Conservation (phyloP, 2,113 vertebrate species). For the Otus sunia region DNA sequence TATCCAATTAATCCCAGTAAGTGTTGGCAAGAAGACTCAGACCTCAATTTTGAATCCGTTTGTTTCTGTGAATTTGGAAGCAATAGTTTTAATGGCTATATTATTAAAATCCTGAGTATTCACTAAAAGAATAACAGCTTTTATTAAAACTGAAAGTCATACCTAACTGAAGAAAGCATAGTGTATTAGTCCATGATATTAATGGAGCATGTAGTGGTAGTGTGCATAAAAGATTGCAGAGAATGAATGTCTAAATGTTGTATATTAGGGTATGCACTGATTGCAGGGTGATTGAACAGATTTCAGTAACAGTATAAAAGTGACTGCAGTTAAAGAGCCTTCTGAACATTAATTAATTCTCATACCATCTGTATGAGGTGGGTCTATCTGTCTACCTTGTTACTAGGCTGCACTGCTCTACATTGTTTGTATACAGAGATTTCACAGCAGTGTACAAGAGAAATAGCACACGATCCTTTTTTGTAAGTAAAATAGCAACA, state of each 20-base stretch:
- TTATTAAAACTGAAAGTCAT: not conserved
- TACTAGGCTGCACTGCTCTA: not conserved
- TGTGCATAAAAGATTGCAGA: not conserved
- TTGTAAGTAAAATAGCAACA: not conserved
- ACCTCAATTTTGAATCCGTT: not conserved
- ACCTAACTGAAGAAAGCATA: not conserved
- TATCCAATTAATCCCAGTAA: not conserved
- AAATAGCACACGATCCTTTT: not conserved
- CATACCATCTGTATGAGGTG: not conserved
- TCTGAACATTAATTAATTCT: not conserved
- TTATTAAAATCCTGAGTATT: not conserved
- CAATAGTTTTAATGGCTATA: not conserved
- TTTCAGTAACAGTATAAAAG: not conserved
- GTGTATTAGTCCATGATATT: not conserved
- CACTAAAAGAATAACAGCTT: not conserved
- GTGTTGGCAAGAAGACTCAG: not conserved
- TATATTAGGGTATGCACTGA: not conserved
- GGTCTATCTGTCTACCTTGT: not conserved
- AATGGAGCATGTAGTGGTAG: not conserved
- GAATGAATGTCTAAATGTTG: not conserved
- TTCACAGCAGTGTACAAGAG: not conserved
- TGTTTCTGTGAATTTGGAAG: not conserved
- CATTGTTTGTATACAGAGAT: fast-evolving
- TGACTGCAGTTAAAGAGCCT: not conserved
- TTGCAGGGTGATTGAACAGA: not conserved